Percentiles rank a stretch among this genome's conserved stretches.
phyloP scores from a whole-genome alignment of 1,140 invertebrate species.

The Ectropis grisescens region DNA sequence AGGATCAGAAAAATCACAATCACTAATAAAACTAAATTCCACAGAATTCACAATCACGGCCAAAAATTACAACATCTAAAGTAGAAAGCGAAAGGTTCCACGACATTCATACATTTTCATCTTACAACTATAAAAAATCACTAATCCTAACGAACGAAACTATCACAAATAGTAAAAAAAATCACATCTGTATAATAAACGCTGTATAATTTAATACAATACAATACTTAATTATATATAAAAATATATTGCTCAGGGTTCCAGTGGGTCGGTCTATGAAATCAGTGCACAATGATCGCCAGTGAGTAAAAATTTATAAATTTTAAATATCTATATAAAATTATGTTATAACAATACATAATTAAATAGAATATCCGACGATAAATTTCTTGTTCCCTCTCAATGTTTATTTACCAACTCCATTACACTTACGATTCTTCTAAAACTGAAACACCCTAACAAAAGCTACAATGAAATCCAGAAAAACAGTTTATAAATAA shows the following conservation, averaged over 20 bases:
- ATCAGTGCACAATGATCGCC: constrained; percentile 49
- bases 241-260: constrained; percentile 68
- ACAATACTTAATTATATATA: constrained; percentile 63
- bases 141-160: constrained; percentile 43
- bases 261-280: constrained; percentile 59
- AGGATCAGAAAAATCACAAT: constrained; percentile 49
- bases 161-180: constrained; percentile 49
- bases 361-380: constrained; percentile 17
- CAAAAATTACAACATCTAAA: constrained; percentile 51
- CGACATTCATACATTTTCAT: constrained; percentile 34
- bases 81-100: constrained; percentile 49
- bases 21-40: constrained; percentile 22
- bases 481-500: neutral
- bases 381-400: no score
- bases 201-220: constrained; percentile 60
- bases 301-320: constrained; percentile 29
- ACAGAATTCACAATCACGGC: constrained; percentile 15
- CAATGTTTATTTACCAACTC: no score
- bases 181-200: constrained; percentile 51
- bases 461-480: neutral
- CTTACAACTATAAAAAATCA: constrained; percentile 22
- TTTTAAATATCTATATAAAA: constrained; percentile 23
- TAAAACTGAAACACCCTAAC: no score
- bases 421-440: no score
- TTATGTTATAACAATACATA: constrained; percentile 22